Conservation (phyloP, 35 echinoderm and acorn worm species). For the Apostichopus parvimensis region DNA sequence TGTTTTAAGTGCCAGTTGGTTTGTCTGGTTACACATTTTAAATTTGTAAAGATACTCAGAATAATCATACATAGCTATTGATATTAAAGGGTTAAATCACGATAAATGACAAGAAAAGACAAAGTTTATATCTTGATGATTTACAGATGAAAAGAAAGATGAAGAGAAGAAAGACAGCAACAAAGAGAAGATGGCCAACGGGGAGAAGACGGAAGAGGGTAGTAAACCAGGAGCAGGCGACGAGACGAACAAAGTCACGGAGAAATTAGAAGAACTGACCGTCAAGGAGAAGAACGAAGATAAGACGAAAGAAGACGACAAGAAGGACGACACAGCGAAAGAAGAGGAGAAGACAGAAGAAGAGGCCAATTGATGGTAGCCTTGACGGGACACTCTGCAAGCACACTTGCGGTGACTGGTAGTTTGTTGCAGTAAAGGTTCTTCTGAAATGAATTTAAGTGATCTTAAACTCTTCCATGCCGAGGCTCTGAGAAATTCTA, state of each 20-base stretch:
- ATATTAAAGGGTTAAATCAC: no score
- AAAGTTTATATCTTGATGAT: no score
- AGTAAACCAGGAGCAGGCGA: conserved; percentile 8
- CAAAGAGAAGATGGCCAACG: neutral
- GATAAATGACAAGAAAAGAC: no score
- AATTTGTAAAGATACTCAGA: no score
- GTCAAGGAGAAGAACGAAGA: conserved; percentile 48
- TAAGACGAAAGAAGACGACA: neutral
- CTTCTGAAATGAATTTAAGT: neutral
- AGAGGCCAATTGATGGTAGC: neutral
- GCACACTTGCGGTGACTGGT: no score
- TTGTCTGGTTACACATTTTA: no score
- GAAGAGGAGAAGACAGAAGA: no score
- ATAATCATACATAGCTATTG: no score
- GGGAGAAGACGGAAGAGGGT: neutral
- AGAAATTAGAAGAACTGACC: conserved; percentile 52
- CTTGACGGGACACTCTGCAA: no score
- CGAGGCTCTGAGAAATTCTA: no score
- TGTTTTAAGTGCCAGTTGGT: no score
- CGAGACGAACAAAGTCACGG: conserved; percentile 31
- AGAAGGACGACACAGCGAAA: neutral
- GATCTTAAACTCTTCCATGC: neutral
- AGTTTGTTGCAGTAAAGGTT: neutral
- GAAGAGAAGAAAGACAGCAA: conserved; percentile 23
- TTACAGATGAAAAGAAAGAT: conserved; percentile 60